A percentile compares a stretch with the other conserved stretches of the same genome.
Conservation (phyloP, 2,888 invertebrate species). For the Enchytraeus crypticus region DNA sequence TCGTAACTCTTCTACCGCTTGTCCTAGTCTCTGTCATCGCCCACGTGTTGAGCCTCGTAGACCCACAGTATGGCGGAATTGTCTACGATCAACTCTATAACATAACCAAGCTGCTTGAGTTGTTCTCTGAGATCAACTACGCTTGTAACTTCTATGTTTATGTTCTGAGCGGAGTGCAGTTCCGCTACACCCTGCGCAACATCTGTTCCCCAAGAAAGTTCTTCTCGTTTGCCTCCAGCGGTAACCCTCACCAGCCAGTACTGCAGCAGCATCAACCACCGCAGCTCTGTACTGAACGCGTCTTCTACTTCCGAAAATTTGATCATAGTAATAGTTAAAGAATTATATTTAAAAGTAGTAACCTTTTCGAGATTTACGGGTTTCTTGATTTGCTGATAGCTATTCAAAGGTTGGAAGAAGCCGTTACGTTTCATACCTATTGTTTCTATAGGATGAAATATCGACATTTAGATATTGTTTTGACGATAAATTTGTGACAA, state of each 20-base stretch:
- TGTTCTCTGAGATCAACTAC: constrained; percentile 35
- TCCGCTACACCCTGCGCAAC: constrained; percentile 13
- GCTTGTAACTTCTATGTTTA: constrained; percentile 39
- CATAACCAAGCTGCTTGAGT: constrained; percentile 27
- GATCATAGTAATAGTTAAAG: no score
- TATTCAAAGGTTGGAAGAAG: no score
- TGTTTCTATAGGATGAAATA: no score
- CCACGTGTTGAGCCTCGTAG: constrained; percentile 25
- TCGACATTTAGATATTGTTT: no score
- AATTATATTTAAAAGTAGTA: no score
- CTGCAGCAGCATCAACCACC: no score
- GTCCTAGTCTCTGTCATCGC: constrained; percentile 32
- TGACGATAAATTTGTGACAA: no score
- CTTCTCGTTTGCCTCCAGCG: no score
- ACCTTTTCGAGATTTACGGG: no score
- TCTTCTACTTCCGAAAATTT: constrained; percentile 17
- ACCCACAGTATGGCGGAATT: constrained; percentile 15
- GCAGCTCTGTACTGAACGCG: constrained; percentile 18
- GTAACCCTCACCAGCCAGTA: no score
- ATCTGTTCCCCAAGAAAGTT: neutral
- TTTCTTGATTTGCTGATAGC: no score
- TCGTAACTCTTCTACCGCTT: constrained; percentile 34
- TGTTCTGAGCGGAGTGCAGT: constrained; percentile 35
- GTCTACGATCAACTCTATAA: constrained; percentile 25
- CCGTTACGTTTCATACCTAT: no score